Evolutionary conservation across 2,797 vertebrate species (phyloP).

Genomic region (Platalea minor): DNA sequence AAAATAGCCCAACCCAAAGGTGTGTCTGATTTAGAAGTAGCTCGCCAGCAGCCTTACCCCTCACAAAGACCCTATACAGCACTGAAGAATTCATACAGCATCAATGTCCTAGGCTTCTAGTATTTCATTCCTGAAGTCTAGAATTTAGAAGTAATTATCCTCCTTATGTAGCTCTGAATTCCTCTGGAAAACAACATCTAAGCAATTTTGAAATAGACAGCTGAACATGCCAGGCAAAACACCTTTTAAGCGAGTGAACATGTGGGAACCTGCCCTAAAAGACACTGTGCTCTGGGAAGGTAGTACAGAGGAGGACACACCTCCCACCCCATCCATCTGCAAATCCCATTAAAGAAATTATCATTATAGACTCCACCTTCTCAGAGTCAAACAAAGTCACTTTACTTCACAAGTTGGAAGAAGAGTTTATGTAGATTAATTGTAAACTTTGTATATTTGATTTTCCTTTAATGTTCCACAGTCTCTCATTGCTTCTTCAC

Average conservation of each 20-base stretch:
- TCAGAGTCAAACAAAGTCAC: not conserved
- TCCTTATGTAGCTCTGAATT: not conserved
- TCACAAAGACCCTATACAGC: not conserved
- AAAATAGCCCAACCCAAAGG: conserved; percentile 67
- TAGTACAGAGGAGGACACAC: conserved; percentile 18
- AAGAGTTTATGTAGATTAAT: not conserved
- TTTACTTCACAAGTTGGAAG: not conserved
- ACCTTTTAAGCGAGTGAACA: not conserved
- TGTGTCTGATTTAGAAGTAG: conserved; percentile 34
- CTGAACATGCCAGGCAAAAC: not conserved
- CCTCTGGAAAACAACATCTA: not conserved
- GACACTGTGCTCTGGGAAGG: not conserved
- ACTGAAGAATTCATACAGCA: not conserved
- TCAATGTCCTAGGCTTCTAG: not conserved
- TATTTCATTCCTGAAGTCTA: not conserved
- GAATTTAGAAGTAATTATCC: not conserved
- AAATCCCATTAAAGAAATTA: conserved; percentile 54
- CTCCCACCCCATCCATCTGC: conserved; percentile 12
- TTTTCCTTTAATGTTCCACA: not conserved
- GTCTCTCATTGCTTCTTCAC: not conserved
- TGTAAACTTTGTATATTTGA: not conserved
- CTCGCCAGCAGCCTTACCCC: not conserved
- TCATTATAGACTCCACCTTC: conserved; percentile 33
- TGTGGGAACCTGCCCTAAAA: conserved; percentile 25
- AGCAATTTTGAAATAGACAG: conserved; percentile 1